Evolutionary conservation across 2,797 vertebrate species (phyloP).

Genomic region (Bufotes viridis): DNA sequence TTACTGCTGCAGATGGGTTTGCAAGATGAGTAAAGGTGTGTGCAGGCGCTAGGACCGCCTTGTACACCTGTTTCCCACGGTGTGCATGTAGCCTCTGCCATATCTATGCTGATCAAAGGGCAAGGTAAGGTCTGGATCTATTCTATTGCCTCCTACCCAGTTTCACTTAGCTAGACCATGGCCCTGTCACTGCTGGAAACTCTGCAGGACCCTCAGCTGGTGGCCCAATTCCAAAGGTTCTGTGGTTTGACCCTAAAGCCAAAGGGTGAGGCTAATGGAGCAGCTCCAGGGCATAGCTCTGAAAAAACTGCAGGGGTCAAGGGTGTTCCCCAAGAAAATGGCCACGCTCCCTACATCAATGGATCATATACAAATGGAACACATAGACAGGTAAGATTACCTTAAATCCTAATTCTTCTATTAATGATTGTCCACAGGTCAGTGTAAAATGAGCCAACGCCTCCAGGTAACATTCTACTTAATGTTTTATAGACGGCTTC

Average conservation of each 20-base stretch:
- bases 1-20: constrained; percentile 17
- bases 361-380: constrained; percentile 56
- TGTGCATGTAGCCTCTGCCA: constrained; percentile 10
- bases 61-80: constrained; percentile 57
- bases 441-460: neutral
- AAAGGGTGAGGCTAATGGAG: constrained; percentile 51
- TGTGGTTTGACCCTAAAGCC: constrained; percentile 82
- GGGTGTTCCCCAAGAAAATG: constrained; percentile 54
- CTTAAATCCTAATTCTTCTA: neutral
- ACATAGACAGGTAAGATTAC: constrained; percentile 49
- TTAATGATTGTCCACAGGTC: neutral
- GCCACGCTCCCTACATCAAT: constrained; percentile 40
- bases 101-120: constrained; percentile 58
- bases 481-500: neutral
- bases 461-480: neutral
- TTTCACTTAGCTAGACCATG: constrained; percentile 62
- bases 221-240: constrained; percentile 87
- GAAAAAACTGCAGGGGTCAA: constrained; percentile 40
- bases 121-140: constrained; percentile 24
- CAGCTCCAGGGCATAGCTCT: constrained; percentile 16
- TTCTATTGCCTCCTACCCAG: neutral
- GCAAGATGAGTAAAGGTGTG: constrained; percentile 53
- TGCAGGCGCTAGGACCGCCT: constrained; percentile 51
- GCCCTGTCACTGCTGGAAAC: constrained; percentile 68
- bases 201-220: constrained; percentile 82